These are phyloP conservation scores for Scolopax bukidnonensis DNA, from an alignment of 2,797 vertebrate genomes.

Conservation along the genomic window DNA sequence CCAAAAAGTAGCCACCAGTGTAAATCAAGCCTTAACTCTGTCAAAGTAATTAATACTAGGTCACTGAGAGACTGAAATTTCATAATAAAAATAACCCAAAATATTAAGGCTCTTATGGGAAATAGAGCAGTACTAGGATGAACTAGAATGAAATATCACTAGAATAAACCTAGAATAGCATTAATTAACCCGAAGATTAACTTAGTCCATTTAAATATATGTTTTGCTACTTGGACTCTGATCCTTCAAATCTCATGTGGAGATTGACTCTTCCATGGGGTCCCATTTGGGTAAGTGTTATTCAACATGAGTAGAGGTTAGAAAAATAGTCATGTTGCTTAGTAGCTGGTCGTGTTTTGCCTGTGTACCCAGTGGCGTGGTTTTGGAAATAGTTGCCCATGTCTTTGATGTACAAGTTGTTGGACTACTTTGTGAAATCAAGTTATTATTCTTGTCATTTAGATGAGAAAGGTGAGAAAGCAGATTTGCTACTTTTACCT, in stretches of 20 bases:
- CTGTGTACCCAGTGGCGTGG: accelerated
- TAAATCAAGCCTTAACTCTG: slow-evolving; percentile 64
- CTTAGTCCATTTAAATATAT: slow-evolving; percentile 9
- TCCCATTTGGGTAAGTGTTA: neutral
- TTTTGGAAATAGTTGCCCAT: neutral
- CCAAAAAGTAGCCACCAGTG: slow-evolving; percentile 56
- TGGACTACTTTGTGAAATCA: neutral
- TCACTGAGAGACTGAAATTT: slow-evolving; percentile 20
- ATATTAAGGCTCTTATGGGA: slow-evolving; percentile 26
- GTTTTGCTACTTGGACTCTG: neutral
- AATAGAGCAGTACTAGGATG: neutral
- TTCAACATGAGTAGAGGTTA: neutral
- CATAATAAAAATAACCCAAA: slow-evolving; percentile 16
- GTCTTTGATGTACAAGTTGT: neutral
- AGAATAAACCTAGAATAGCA: slow-evolving; percentile 16
- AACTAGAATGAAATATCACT: neutral
- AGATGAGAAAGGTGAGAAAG: neutral
- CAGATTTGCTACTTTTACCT: too few relatives aligned
- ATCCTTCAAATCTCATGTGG: neutral
- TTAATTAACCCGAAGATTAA: slow-evolving; percentile 60
- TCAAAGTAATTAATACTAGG: slow-evolving; percentile 68
- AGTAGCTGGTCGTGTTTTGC: neutral
- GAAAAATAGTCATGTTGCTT: neutral
- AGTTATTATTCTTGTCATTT: neutral
- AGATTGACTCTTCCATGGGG: neutral